Evolutionary conservation across 2,888 invertebrate genomes (phyloP).

Genomic region (Scaptodrosophila latifasciaeformis): DNA sequence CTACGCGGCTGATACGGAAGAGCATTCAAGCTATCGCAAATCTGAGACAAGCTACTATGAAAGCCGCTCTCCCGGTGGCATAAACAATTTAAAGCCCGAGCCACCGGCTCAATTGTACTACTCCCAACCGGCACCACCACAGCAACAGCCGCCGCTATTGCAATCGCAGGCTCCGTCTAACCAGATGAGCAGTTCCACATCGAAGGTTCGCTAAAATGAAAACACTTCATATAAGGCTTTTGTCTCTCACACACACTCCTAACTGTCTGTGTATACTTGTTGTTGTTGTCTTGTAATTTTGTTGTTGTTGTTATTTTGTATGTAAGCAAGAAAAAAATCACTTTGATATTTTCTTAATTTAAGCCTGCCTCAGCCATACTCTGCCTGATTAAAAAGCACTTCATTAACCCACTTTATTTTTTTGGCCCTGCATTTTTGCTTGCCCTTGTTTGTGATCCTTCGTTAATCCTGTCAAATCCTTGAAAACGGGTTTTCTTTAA

Average conservation of each 20-base stretch:
- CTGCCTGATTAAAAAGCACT: constrained; percentile 35
- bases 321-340: no score
- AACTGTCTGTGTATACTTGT: constrained; percentile 15
- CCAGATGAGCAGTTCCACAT: constrained; percentile 12
- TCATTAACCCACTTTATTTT: constrained; percentile 13
- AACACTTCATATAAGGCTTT: no score
- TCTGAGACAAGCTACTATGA: constrained; percentile 71
- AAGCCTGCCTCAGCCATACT: constrained; percentile 3
- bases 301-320: constrained; percentile 23
- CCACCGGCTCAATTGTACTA: constrained; percentile 57
- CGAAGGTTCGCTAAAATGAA: constrained; percentile 14
- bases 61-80: constrained; percentile 47
- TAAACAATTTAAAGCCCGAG: constrained; percentile 42
- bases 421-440: background rate
- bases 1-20: constrained; percentile 84
- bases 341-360: constrained; percentile 18
- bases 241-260: constrained; percentile 1
- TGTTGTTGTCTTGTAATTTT: constrained; percentile 40
- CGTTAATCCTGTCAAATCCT: background rate
- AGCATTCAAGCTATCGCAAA: constrained; percentile 76
- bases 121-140: constrained; percentile 10
- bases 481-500: background rate
- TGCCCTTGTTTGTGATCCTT: background rate
- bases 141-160: constrained; percentile 16
- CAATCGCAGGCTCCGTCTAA: constrained; percentile 71